Base-by-base conservation (phyloP, 2,888 invertebrate genomes). In the Cylindroiulus punctatus region DNA sequence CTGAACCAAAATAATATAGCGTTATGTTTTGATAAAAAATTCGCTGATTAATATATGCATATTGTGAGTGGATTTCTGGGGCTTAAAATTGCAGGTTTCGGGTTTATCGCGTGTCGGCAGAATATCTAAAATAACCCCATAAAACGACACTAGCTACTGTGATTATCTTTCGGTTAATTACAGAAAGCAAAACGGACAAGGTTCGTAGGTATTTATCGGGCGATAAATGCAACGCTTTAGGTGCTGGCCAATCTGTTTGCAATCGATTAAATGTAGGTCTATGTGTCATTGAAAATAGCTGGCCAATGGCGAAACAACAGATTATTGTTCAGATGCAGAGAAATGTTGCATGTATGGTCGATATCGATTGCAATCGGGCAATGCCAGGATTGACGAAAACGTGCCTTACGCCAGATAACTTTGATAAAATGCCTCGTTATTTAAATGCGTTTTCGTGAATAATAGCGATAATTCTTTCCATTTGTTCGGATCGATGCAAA, bases 201-300 rank as follows among this genome's bases (percentile, higher is more conserved):
- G 30, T 76, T 14, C 30, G 1, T 30, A 76, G 14, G 26, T 76
- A 76, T 76, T 76, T 76, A 30, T 76, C 76, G 26, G 17, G 76
- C 30, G 30, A 76, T 76, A 76, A 30, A 26, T 30, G 26, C 17
- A 17, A 30, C 30, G 30, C 76, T 26, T 26, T 26, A 65, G 22
- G 26, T 52, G 52, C 52, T 19, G 52, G 17, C 22, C 22, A 22
- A 57, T 22, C 22, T 22, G 22, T 57, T 22, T 7, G 19, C n/a
- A 76, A 76, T 76, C 76, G 76, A 76, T 30, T 76, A 65, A 65
- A 65, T 22, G 65, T 65, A 65, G 65, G 65, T 65, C 65, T 65
- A 65, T 47, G 26, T 26, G 65, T 22, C 65, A 65, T 65, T 65
- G 65, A 26, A 22, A 65, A 65, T 65, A 12, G 26, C 22, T 22